Evolutionary conservation across 2,113 vertebrate species (phyloP).

Genomic region (Danionella cerebrum): DNA sequence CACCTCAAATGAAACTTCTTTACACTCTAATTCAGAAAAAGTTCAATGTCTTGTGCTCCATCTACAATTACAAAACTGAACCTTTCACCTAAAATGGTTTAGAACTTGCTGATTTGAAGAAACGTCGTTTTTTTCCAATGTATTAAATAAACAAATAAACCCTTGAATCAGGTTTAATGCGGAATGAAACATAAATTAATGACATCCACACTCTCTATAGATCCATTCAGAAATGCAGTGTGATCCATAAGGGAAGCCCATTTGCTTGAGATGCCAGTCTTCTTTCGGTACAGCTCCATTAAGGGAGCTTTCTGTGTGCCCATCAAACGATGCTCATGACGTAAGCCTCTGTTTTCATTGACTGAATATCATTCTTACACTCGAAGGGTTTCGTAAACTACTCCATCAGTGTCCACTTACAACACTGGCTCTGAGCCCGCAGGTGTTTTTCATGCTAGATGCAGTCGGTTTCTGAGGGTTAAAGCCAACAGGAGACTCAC

Average conservation of each 20-base stretch:
- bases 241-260: neutral
- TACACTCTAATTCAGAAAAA: too few species aligned
- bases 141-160: too few species aligned
- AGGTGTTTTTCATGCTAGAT: conserved; percentile 26
- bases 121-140: too few species aligned
- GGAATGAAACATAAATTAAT: too few species aligned
- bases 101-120: too few species aligned
- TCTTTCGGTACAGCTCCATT: neutral
- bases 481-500: neutral
- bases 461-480: conserved; percentile 26
- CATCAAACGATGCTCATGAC: neutral
- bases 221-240: neutral
- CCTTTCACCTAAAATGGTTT: too few species aligned
- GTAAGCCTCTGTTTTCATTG: neutral
- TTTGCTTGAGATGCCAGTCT: neutral
- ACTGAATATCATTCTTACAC: neutral
- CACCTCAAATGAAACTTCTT: too few species aligned
- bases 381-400: neutral
- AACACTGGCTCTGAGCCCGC: conserved; percentile 10
- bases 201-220: neutral
- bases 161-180: too few species aligned
- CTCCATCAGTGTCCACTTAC: conserved; percentile 8
- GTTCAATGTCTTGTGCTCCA: too few species aligned
- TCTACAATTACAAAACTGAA: too few species aligned
- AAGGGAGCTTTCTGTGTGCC: neutral